Evolutionary conservation across 2,888 invertebrate species (phyloP), one percentile per base, ranked within the genome.

Genomic region (Corythucha ciliata): DNA sequence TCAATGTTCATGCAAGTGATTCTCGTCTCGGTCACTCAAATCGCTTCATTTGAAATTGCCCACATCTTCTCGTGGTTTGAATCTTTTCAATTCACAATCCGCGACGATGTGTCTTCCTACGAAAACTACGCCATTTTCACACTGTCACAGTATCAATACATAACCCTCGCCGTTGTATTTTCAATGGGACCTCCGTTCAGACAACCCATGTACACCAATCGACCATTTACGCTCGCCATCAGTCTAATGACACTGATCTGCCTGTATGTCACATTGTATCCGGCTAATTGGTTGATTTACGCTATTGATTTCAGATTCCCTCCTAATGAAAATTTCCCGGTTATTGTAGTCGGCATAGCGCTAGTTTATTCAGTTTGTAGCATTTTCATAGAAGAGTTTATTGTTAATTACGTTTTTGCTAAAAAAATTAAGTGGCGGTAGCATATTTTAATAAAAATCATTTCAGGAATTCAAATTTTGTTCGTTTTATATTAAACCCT

Each of bases 151-250:
- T 91, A 90, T 67, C 94, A 94, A 64, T 94, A 94, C 64, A 84
- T 94, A 2, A 83, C 83, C 21, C 72, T 92, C 58, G 90, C 90
- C 0, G 75, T 91, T 57, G 82, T 85, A 0, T 94, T 89, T 67
- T 90, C 91, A 0, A 88, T 88, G 64, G 94, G 94, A 0, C 78
- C 82, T 7, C 94, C 94, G 0, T 94, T 91, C 65, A 74, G 94
- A 25, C 81, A 81, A 61, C 83, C 85, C 1, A 77, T 94, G 18
- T 76, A 84, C 60, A 83, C 85, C 0, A 96, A 94, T 66, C 77
- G 79, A 66, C 79, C 81, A 5, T 75, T 90, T 4, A 75, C 89
- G 61, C 63, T 76, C 0, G 79, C 83, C 24, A 70, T 89, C 6
- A 54, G 83, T 0, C 61, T 81, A 0, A 78, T 89, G 70, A 77